phyloP scores from a whole-genome alignment of 2,797 vertebrate species.

The Ibycter americanus region DNA sequence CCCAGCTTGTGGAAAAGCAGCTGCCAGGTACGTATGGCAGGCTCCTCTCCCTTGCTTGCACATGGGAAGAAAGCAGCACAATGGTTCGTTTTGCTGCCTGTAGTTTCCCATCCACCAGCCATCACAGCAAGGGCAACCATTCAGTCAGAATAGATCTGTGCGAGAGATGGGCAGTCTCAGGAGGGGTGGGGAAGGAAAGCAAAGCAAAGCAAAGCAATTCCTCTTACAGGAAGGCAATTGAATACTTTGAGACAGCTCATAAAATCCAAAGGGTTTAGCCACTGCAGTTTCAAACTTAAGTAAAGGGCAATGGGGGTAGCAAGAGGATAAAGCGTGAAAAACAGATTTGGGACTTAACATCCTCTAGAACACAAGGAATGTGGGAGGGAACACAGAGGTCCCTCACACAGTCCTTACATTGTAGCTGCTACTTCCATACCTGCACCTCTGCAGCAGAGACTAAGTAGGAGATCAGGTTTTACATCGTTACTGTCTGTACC shows the following conservation, averaged over 20 bases:
- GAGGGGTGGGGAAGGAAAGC: not conserved
- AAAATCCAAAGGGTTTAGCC: not conserved
- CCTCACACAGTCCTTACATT: not conserved
- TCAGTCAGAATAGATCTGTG: accelerated
- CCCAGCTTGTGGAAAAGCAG: not conserved
- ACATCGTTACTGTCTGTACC: not conserved
- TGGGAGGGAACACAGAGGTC: not conserved
- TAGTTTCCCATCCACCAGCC: not conserved
- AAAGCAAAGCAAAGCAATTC: not conserved
- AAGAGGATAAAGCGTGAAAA: not conserved
- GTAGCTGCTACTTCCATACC: not conserved
- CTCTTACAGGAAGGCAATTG: not conserved
- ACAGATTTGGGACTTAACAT: not conserved
- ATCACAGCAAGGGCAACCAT: not conserved
- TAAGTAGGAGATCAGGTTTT: not conserved
- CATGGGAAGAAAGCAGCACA: not conserved
- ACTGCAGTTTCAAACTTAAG: not conserved
- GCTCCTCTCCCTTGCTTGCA: not conserved
- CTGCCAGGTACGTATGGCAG: not conserved
- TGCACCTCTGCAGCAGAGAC: not conserved
- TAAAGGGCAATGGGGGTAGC: not conserved
- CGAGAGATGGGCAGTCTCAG: not conserved
- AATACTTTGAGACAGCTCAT: not conserved
- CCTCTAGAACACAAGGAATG: not conserved
- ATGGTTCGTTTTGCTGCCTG: not conserved